These are phyloP conservation scores for Melanotus villosus DNA, from an alignment of 2,888 invertebrate genomes.

Conservation along the genomic window DNA sequence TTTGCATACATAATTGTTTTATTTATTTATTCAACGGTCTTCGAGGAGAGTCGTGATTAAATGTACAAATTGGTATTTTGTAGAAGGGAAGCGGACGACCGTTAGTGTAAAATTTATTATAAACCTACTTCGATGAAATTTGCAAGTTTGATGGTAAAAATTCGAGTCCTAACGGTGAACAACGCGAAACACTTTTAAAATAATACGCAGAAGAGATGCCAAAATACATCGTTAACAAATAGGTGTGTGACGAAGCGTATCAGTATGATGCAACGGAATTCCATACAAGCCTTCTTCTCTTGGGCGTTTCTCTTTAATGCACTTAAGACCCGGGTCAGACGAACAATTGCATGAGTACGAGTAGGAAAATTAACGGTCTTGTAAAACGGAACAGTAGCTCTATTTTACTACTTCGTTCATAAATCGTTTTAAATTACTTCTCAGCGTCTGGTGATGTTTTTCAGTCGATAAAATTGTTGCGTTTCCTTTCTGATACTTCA, in stretches of 20 bases:
- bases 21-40: neutral
- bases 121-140: neutral
- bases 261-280: slow-evolving; percentile 6
- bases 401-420: neutral
- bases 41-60: neutral
- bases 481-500: too few relatives aligned
- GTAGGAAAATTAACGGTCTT: slow-evolving; percentile 4
- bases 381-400: neutral
- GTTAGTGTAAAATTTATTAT: too few relatives aligned
- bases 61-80: too few relatives aligned
- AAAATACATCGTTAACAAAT: neutral
- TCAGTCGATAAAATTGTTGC: too few relatives aligned
- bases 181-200: too few relatives aligned
- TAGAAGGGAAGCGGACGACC: too few relatives aligned
- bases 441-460: neutral
- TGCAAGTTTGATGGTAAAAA: neutral
- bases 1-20: neutral
- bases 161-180: too few relatives aligned
- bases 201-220: neutral
- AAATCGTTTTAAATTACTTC: neutral
- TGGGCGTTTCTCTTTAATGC: slow-evolving; percentile 10
- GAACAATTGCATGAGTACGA: neutral
- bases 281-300: slow-evolving; percentile 13
- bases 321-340: neutral
- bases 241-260: neutral